A percentile compares a stretch with the other conserved stretches of the same genome.
These are phyloP conservation scores for Megalurothrips usitatus DNA, from an alignment of 2,888 invertebrate genomes.

Conservation along the genomic window DNA sequence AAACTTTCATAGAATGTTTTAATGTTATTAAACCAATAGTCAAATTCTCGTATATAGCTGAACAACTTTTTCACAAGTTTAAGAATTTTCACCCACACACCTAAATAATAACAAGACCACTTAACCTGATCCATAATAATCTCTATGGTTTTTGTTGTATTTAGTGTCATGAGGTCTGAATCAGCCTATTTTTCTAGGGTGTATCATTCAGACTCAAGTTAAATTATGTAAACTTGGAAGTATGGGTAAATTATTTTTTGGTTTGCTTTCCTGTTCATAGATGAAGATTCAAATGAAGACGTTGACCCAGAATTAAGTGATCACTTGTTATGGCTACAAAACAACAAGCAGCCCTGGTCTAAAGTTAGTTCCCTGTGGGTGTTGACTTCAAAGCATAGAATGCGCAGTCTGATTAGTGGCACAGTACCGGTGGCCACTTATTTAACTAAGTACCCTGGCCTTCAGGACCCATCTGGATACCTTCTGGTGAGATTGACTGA, in stretches of 20 bases:
- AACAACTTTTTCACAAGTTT: too few relatives aligned
- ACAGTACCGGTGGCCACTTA: not conserved
- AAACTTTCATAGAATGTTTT: too few relatives aligned
- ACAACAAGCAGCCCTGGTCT: not conserved
- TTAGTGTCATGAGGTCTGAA: too few relatives aligned
- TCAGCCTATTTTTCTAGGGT: too few relatives aligned
- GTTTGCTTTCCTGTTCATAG: not conserved
- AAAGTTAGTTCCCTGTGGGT: not conserved
- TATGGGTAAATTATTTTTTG: not conserved
- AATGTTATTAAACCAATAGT: too few relatives aligned
- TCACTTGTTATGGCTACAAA: not conserved
- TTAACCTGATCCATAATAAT: too few relatives aligned
- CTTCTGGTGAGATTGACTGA: not conserved
- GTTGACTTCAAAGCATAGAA: not conserved
- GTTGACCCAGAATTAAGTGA: not conserved
- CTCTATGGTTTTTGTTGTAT: too few relatives aligned
- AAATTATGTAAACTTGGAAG: too few relatives aligned
- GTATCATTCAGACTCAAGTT: too few relatives aligned
- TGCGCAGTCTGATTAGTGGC: not conserved
- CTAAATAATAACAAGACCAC: too few relatives aligned
- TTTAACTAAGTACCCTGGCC: not conserved
- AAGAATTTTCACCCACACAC: too few relatives aligned
- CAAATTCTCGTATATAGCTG: too few relatives aligned
- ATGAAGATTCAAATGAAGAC: not conserved
- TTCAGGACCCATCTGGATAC: not conserved